Conservation (phyloP, 2,797 vertebrate genomes). For the Aldrovandia affinis region DNA sequence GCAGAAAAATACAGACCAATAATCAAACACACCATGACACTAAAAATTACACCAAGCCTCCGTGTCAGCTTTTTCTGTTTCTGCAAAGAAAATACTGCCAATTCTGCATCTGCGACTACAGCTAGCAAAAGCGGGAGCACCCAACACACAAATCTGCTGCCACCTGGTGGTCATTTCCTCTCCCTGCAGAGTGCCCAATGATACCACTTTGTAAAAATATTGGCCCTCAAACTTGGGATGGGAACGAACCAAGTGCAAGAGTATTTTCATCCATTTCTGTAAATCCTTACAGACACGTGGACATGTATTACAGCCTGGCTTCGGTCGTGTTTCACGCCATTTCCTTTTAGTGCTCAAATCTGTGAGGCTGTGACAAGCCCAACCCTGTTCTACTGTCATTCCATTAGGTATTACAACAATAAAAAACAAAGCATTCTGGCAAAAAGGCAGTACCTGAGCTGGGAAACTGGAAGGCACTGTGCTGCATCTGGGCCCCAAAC, state of each 20-base stretch:
- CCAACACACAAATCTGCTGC: conserved; percentile 32
- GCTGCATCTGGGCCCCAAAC: conserved; percentile 74
- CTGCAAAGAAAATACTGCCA: no score
- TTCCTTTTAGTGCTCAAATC: no score
- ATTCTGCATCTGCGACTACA: no score
- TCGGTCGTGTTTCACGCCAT: no score
- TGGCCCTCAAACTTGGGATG: no score
- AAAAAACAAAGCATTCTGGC: conserved; percentile 48
- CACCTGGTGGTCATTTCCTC: conserved; percentile 38
- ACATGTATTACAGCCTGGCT: no score
- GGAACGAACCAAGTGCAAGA: no score
- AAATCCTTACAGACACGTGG: no score
- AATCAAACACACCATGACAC: neutral
- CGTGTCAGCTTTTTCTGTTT: neutral
- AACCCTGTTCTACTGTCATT: neutral
- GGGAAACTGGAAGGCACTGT: conserved; percentile 79
- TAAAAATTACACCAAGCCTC: neutral
- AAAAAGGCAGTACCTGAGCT: conserved; percentile 73
- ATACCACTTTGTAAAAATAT: neutral
- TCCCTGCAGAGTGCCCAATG: neutral
- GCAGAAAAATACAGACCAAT: neutral
- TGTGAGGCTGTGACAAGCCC: no score
- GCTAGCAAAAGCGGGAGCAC: no score
- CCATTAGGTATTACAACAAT: neutral
- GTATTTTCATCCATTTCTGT: no score